Evolutionary conservation across 2,888 invertebrate species (phyloP).

Genomic region (Mayetiola destructor): DNA sequence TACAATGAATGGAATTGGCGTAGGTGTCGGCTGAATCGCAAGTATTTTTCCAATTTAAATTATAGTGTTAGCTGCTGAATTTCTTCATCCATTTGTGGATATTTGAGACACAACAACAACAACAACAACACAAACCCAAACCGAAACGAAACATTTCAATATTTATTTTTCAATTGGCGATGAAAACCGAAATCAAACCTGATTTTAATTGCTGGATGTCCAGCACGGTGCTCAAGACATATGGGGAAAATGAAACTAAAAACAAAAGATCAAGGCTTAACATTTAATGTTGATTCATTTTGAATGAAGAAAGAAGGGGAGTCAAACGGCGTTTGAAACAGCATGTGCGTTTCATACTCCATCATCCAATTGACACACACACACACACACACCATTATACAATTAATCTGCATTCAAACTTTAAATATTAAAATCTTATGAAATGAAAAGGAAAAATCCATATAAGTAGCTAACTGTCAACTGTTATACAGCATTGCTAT

Average conservation of each 20-base stretch:
- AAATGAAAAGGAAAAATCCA: not conserved
- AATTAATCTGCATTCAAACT: too few species aligned
- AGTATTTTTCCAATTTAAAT: too few species aligned
- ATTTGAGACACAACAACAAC: too few species aligned
- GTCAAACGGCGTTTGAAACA: too few species aligned
- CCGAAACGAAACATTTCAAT: not conserved
- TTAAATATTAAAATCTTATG: too few species aligned
- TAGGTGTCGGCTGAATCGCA: not conserved
- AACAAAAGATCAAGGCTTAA: not conserved
- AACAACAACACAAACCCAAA: not conserved
- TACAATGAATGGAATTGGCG: conserved; percentile 8
- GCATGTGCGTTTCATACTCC: conserved; percentile 7
- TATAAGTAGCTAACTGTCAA: conserved; percentile 11
- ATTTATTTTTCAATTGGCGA: conserved; percentile 4
- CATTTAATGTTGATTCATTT: not conserved
- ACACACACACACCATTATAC: not conserved
- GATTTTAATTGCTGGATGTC: not conserved
- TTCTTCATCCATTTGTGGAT: too few species aligned
- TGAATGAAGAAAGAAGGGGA: not conserved
- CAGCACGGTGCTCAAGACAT: not conserved
- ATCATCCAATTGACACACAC: not conserved
- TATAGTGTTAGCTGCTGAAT: too few species aligned
- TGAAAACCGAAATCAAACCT: not conserved
- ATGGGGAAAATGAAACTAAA: not conserved
- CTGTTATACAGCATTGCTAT: too few species aligned